These are phyloP conservation scores for Phytoseiulus persimilis DNA, from an alignment of 2,888 invertebrate genomes.

Conservation along the genomic window DNA sequence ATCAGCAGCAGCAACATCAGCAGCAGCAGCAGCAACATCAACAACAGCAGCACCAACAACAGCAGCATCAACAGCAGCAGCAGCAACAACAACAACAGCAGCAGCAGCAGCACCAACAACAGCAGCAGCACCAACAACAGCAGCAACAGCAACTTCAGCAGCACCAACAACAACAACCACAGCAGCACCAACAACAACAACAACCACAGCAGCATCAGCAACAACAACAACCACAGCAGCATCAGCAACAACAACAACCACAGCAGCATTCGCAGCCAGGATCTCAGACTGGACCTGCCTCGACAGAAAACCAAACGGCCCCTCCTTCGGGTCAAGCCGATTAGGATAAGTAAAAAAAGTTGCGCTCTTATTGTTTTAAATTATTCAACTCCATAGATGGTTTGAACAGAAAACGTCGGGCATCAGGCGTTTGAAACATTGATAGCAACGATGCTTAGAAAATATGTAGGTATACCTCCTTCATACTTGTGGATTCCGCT, in stretches of 20 bases:
- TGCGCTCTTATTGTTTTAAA: not conserved
- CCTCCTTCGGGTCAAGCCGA: not conserved
- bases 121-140: not conserved
- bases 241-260: not conserved
- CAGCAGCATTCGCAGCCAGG: not conserved
- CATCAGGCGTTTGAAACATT: not conserved
- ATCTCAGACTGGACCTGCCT: not conserved
- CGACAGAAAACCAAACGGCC: not conserved
- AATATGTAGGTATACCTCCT: not conserved
- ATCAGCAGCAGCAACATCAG: not conserved
- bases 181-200: not conserved
- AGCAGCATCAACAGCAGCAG: not conserved
- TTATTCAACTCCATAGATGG: not conserved
- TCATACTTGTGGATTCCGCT: not conserved
- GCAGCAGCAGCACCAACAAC: not conserved
- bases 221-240: not conserved
- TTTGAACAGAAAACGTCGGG: not conserved
- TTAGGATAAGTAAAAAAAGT: not conserved
- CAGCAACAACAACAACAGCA: not conserved
- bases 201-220: not conserved
- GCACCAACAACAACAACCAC: not conserved
- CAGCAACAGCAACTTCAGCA: not conserved
- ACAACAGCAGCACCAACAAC: not conserved
- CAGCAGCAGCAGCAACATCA: not conserved
- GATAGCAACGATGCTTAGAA: not conserved